Conservation (phyloP, 2,888 invertebrate genomes). For the Fragum sueziense region DNA sequence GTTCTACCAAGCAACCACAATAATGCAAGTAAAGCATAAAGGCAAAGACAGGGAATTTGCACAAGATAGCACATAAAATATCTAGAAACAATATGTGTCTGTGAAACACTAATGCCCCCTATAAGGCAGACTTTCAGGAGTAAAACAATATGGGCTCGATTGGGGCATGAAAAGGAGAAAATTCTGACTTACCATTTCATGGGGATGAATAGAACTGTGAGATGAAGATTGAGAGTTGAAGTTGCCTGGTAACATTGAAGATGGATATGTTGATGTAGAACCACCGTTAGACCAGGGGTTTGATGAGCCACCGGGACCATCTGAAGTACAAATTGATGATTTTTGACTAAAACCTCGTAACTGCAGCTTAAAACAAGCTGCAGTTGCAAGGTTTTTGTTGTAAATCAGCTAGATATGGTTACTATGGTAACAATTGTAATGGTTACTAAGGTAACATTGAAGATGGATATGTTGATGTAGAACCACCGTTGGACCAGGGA, state of each 20-base stretch:
- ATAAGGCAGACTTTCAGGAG: too few species aligned
- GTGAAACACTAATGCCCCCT: too few species aligned
- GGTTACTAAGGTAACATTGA: conserved; percentile 74
- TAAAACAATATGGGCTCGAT: too few species aligned
- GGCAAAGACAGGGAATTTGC: too few species aligned
- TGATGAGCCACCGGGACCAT: conserved; percentile 64
- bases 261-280: conserved; percentile 78
- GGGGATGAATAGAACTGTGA: conserved; percentile 80
- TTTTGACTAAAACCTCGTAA: not conserved
- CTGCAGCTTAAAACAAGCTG: too few species aligned
- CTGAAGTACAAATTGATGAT: conserved; percentile 42
- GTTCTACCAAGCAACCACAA: too few species aligned
- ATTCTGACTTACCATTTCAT: conserved; percentile 76
- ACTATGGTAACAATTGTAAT: not conserved
- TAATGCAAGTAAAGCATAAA: too few species aligned
- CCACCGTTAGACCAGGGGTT: conserved; percentile 79
- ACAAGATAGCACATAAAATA: too few species aligned
- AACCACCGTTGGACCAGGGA: conserved; percentile 77
- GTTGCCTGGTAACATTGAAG: conserved; percentile 78
- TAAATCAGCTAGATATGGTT: too few species aligned
- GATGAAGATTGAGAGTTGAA: conserved; percentile 81
- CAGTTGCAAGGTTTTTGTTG: too few species aligned
- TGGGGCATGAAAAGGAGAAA: too few species aligned
- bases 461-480: conserved; percentile 78
- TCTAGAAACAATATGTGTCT: too few species aligned